Evolutionary conservation across 2,797 vertebrate species (phyloP), one percentile per base, ranked within the genome.

Genomic region (Dromococcyx pavoninus): DNA sequence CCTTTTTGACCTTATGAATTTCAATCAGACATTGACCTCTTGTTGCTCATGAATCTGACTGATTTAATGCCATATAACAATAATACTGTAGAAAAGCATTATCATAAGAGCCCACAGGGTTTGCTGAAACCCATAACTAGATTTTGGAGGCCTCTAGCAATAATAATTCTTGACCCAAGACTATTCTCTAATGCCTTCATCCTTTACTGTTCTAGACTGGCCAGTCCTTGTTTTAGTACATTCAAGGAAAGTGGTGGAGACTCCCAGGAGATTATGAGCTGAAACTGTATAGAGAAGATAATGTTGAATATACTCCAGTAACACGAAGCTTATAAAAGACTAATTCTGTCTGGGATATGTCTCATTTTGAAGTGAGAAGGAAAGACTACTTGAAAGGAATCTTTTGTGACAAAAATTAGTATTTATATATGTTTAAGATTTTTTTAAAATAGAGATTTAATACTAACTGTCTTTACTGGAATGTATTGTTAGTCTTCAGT

Each of bases 1-100:
- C 98, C 98, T 98, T 98, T 98, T 98, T 98, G 98, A 98, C 98
- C 98, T 98, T 98, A 98, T 98, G 98, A 98, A 98, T 98, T 98
- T 98, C 98, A 98, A 98, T 98, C 98, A 98, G 97, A 97, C 97
- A 94, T 97, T 97, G 97, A 98, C 98, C 98, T 98, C 98, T 98
- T 97, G 97, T 97, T 97, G 97, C 98, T 98, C 98, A 97, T 98
- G 98, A 98, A 98, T 98, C 97, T 97, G 97, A 97, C 97, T 98
- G 98, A 98, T 98, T 98, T 98, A 98, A 97, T 97, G 97, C 94
- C 93, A 91, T 97, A 95, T 97, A 98, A 98, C 98, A 98, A 98
- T 98, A 98, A 98, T 96, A 98, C 97, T 96, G 96, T 96, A 96
- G 97, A 94, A 95, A 97, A 97, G 96, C 96, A 97, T 98, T 98